Base-by-base conservation (phyloP, 2,888 invertebrate species). In the Drosophila stalkeri region DNA sequence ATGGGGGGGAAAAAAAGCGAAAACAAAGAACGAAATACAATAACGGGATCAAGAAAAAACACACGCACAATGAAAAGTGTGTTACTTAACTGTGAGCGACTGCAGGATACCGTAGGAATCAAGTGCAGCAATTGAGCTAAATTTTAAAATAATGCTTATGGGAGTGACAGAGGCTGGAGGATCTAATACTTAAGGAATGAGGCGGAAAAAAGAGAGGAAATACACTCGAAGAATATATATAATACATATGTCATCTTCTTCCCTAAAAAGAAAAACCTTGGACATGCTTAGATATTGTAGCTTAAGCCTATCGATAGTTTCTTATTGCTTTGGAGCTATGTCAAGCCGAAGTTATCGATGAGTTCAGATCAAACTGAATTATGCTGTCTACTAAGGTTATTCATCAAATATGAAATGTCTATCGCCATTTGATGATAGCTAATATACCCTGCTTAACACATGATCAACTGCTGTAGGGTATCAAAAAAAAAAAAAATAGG, bases 1-100 rank as follows among this genome's bases (percentile, higher is more conserved):
- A 33, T 37, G 54, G 37, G 37, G 23, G 20, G 3, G 12, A 46
- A 8, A 66, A 12, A 39, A 23, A 54, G n/a, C 7, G 27, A 47
- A 39, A 39, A 60, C 60, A 60, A 51, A 35, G 59, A 44, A 64
- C 23, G 56, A 43, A 44, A 52, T 41, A 56, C 52, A 75, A 43
- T 52, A 41, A 33, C 43, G 27, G 23, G 39, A 27, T 56, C 11
- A 35, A 41, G 37, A 23, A 23, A 46, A n/a, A 52, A 23, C n/a
- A 39, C 16, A n/a, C 11, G 16, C 43, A 49, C 27, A 33, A 18
- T 18, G 18, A 12, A 18, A 18, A 51, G 51, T 35, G 35, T 14
- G 18, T 18, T 14, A 3, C 20, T 8, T 35, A 8, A 20, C 0
- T 3, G 18, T 12, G 35, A 8, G 0, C 3, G 51, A 51, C 35